Base-by-base conservation (phyloP, 1,140 invertebrate species). In the Leptestheria dahalacensis region DNA sequence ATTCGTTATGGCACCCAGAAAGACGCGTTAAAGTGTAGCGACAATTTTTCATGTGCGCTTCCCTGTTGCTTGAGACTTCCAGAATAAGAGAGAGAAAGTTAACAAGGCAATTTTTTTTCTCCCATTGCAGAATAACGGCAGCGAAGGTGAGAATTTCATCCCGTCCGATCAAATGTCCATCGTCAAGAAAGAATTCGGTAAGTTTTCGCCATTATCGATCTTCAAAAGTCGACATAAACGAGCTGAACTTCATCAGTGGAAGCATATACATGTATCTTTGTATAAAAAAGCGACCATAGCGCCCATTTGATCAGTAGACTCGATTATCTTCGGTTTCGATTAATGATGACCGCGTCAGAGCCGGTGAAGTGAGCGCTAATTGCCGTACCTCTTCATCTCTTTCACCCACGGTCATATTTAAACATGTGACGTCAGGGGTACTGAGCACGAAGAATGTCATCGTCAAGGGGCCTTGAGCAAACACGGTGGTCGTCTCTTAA, bases 131-230 rank as follows among this genome's bases (percentile, higher is more conserved):
- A 55, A 24, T 28, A 26, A 24, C 53, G 33, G 53, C 53, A 28
- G 26, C 53, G 53, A 55, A 20, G 33, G 26, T 28, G 53, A 55
- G 3, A 55, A 55, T 29, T 55, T 55, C 53, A 55, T 55, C 6
- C 33, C 53, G 20, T 29, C 53, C 53, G 53, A 55, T 28, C 53
- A 55, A 28, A 55, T 55, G 53, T 55, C 53, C 12, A 55, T 55
- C 53, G 53, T 55, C 24, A 55, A 55, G 33, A 55, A 55, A 29
- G 53, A 55, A 29, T 55, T 55, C 18, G 53, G 53, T 55, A 29
- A 55, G 53, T 18, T 41, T 41, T n/a, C n/a, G n/a, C n/a, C n/a
- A n/a, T n/a, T n/a, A n/a, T n/a, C n/a, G n/a, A n/a, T n/a, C n/a
- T n/a, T n/a, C n/a, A n/a, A n/a, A n/a, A n/a, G n/a, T n/a, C n/a